These are phyloP conservation scores for Palythoa caribaeorum DNA, from an alignment of 92 coral and sea anemone species.

Conservation along the genomic window DNA sequence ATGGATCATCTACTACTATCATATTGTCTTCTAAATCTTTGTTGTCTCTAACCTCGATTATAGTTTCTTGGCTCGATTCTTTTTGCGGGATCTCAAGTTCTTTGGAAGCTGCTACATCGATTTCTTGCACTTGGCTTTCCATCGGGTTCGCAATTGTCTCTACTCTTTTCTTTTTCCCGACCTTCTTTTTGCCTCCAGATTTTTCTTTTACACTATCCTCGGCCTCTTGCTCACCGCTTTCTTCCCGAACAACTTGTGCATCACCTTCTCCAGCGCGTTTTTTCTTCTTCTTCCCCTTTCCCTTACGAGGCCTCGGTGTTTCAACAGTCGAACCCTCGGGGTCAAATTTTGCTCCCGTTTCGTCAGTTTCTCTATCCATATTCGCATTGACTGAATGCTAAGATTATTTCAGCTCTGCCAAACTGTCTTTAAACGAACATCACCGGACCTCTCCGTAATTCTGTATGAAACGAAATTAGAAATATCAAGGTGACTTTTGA, in stretches of 20 bases:
- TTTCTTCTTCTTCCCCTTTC: background rate
- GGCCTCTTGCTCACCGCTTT: background rate
- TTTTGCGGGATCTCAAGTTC: constrained; percentile 14
- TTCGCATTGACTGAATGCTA: background rate
- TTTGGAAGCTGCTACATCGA: constrained; percentile 3
- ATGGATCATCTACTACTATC: background rate
- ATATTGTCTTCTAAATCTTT: background rate
- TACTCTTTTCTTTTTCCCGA: background rate
- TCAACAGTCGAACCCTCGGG: background rate
- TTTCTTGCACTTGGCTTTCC: background rate
- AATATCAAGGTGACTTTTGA: background rate
- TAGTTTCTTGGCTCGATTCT: constrained; percentile 4
- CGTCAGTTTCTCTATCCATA: background rate
- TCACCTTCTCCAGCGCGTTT: background rate
- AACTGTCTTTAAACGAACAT: background rate
- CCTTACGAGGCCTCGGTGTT: background rate
- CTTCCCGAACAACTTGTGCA: background rate
- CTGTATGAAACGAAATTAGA: background rate
- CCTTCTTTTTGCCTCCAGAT: constrained; percentile 23
- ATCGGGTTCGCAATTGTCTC: background rate
- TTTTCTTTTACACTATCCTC: background rate
- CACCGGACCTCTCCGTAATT: background rate
- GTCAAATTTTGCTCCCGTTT: background rate
- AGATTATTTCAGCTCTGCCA: background rate
- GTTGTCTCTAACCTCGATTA: constrained; percentile 26